Evolutionary conservation across 2,113 vertebrate genomes (phyloP), one percentile per base, ranked within the genome.

Genomic region (Zosterops lateralis): DNA sequence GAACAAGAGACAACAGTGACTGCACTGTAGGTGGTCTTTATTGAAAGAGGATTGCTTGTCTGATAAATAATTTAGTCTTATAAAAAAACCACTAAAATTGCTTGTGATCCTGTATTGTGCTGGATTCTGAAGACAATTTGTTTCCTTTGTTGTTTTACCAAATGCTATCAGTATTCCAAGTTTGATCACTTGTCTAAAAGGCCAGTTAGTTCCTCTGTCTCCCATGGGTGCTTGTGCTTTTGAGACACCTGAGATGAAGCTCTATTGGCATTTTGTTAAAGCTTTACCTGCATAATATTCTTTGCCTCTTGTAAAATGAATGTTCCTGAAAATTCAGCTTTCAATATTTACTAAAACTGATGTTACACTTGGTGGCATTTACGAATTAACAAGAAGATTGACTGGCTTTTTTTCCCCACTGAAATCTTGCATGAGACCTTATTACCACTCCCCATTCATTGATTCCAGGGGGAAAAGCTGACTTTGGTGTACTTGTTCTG

Each of bases 101-200:
- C 32, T 73, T 61, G 17, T 65, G 40, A 24, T 79, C 45, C 44
- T 51, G 17, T 28, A 50, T n/a, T 9, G 17, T 70, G 14, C 44
- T 90, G 57, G 7, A 53, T 70, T 79, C 36, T 34, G 22, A 82
- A 76, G 58, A 36, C 26, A 7, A 24, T 74, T 71, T 51, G 4
- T 64, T 84, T 71, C 16, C 20, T 8, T 25, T 51, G 26, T 56
- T 64, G 26, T 73, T 90, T 80, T 64, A 19, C 22, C 25, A 56
- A 92, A 73, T 68, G 12, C 17, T 14, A 3, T 36, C 0, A 0
- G 14, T 51, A 51, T 68, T 68, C 22, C 40, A 76, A 15, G 34
- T 71, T 14, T 31, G 57, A 50, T 48, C 11, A 3, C 1, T 0
- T 0, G 0, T 40, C 17, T 42, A 3, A n/a, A 84, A 53, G 34